These are phyloP conservation scores for Adelphocoris suturalis DNA, from an alignment of 2,888 invertebrate genomes.

Conservation along the genomic window DNA sequence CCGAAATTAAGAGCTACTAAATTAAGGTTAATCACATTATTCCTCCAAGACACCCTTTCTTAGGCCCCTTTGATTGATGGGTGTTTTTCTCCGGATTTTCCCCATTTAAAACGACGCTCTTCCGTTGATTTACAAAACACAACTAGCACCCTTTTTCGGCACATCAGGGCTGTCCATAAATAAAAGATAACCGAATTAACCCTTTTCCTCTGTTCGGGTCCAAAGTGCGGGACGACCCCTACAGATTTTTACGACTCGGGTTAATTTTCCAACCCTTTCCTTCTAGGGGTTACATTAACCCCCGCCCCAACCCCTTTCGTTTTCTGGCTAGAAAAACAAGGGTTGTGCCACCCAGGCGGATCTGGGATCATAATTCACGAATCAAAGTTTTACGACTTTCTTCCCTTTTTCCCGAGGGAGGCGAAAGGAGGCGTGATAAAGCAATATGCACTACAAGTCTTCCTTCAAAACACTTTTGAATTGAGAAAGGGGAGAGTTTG, in stretches of 20 bases:
- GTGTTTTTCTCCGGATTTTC: constrained; percentile 51
- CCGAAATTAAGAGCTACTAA: constrained; percentile 23
- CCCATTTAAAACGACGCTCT: not conserved
- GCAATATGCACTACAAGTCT: constrained; percentile 41
- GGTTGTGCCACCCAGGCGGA: constrained; percentile 42
- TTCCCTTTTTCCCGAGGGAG: constrained; percentile 40
- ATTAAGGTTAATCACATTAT: constrained; percentile 39
- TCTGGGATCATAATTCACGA: constrained; percentile 50
- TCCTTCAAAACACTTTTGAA: not conserved
- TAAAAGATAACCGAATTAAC: constrained; percentile 72
- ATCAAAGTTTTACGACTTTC: constrained; percentile 63
- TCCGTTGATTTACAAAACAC: constrained; percentile 59
- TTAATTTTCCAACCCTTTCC: constrained; percentile 69
- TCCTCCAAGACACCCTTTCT: constrained; percentile 31
- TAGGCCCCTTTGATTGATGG: constrained; percentile 40
- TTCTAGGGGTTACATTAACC: constrained; percentile 61
- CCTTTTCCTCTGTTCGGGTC: constrained; percentile 27
- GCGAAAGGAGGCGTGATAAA: constrained; percentile 44
- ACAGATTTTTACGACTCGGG: constrained; percentile 71
- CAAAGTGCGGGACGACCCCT: constrained; percentile 48
- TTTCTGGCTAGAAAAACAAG: constrained; percentile 65
- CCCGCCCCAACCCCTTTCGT: constrained; percentile 10
- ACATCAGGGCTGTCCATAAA: constrained; percentile 62
- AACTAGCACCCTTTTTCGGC: constrained; percentile 67
- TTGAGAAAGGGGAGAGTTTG: not conserved